Evolutionary conservation across 2,797 vertebrate species (phyloP).

Genomic region (Hyperoplus lanceolatus): DNA sequence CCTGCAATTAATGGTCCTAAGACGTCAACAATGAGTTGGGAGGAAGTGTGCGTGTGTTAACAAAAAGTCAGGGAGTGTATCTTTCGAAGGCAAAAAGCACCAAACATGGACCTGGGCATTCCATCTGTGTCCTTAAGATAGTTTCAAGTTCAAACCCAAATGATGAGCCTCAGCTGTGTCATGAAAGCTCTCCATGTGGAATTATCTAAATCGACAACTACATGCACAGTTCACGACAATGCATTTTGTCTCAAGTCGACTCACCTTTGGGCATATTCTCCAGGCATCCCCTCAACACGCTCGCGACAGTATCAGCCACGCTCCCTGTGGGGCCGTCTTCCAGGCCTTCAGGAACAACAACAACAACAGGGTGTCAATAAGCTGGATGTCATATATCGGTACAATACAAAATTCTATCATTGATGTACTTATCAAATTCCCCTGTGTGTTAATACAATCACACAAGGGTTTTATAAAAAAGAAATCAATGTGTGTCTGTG

Average conservation of each 20-base stretch:
- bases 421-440: background rate
- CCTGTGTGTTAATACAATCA: background rate
- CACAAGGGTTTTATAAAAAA: background rate
- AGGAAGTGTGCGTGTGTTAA: background rate
- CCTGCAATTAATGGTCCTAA: background rate
- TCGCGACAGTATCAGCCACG: conserved; percentile 94
- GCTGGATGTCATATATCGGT: background rate
- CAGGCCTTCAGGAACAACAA: conserved; percentile 84
- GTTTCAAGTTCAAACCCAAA: conserved; percentile 21
- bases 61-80: background rate
- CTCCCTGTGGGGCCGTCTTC: conserved; percentile 95
- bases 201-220: background rate
- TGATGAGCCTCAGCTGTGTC: background rate
- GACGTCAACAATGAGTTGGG: background rate
- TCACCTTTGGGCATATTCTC: conserved; percentile 95
- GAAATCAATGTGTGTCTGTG: background rate
- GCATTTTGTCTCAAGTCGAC: conserved; percentile 16
- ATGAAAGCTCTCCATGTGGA: background rate
- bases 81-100: background rate
- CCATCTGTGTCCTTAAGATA: background rate
- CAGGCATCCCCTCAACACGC: conserved; percentile 92
- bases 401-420: background rate
- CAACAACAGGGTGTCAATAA: conserved; percentile 20
- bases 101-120: background rate
- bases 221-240: background rate